Evolutionary conservation across 2,888 invertebrate species (phyloP), one percentile per base, ranked within the genome.

Genomic region (Tenthredo amoena): DNA sequence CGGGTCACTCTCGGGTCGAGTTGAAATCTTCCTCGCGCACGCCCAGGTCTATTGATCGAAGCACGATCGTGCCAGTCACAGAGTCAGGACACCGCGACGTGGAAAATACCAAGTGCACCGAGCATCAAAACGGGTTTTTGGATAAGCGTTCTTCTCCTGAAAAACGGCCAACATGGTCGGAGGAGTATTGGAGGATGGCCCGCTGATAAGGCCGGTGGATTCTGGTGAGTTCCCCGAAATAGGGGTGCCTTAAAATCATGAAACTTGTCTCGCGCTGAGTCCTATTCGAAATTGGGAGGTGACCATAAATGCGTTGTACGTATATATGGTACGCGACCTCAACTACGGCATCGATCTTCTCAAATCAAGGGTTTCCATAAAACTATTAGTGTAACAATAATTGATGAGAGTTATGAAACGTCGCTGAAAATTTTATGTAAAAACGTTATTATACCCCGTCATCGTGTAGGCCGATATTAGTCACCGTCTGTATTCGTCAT

Each of bases 201-300:
- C 93, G 85, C 90, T 93, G 86, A 92, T 93, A 87, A 91, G 90
- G 85, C 93, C 92, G 86, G 91, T 93, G 86, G 92, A 92, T 86
- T 88, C 92, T 85, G 92, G 93, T 93, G 88, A 93, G 93, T 91
- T 76, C 50, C 74, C 55, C 62, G 31, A 43, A 26, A 26, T 68
- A 71, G 40, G 68, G 47, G 65, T 65, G n/a, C 58, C 21, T 58
- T 83, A 34, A 37, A 31, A 71, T 47, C 68, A 68, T 37, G 26
- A 47, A 47, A 47, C 31, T 9, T 47, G 5, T 21, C 43, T 68
- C 68, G 47, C 83, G 47, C 10, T 43, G 18, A 15, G 21, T 68
- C 68, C 68, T 83, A 65, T 83, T 71, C 10, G 43, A 71, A 68
- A 68, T 71, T 65, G 83, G 83, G 83, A 83, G 83, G 65, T 34